Evolutionary conservation across 2,888 invertebrate genomes (phyloP).

Genomic region (Eupithecia vulgata): DNA sequence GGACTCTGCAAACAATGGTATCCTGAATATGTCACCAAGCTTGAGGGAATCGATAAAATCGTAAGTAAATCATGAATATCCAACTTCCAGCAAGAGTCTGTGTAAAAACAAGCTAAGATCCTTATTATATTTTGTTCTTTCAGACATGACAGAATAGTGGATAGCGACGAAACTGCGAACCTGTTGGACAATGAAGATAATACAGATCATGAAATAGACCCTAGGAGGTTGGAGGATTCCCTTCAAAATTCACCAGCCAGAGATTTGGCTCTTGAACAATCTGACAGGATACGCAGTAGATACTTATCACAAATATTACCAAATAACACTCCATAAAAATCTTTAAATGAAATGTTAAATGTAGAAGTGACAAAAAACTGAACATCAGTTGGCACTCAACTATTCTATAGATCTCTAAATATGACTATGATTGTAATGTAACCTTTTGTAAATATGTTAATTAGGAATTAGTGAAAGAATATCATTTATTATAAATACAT

Average conservation of each 20-base stretch:
- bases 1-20: slow-evolving; percentile 87
- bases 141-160: slow-evolving; percentile 45
- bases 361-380: not conserved
- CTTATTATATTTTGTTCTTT: slow-evolving; percentile 33
- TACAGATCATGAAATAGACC: slow-evolving; percentile 68
- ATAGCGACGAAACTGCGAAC: slow-evolving; percentile 69
- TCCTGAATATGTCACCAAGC: slow-evolving; percentile 89
- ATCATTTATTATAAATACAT: slow-evolving; percentile 36
- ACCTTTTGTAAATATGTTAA: slow-evolving; percentile 44
- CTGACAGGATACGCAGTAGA: slow-evolving; percentile 77
- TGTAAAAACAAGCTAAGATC: not conserved
- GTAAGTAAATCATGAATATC: slow-evolving; percentile 56
- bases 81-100: not conserved
- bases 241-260: slow-evolving; percentile 49
- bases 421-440: slow-evolving; percentile 37
- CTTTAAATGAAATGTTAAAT: not conserved
- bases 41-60: slow-evolving; percentile 78
- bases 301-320: slow-evolving; percentile 79
- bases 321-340: slow-evolving; percentile 65
- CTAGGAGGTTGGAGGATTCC: slow-evolving; percentile 50
- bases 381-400: not conserved
- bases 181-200: slow-evolving; percentile 69
- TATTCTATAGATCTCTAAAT: slow-evolving; percentile 59
- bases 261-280: slow-evolving; percentile 64
- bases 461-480: slow-evolving; percentile 37